phyloP scores from a whole-genome alignment of 2,888 invertebrate species.

The Oligia latruncula region DNA sequence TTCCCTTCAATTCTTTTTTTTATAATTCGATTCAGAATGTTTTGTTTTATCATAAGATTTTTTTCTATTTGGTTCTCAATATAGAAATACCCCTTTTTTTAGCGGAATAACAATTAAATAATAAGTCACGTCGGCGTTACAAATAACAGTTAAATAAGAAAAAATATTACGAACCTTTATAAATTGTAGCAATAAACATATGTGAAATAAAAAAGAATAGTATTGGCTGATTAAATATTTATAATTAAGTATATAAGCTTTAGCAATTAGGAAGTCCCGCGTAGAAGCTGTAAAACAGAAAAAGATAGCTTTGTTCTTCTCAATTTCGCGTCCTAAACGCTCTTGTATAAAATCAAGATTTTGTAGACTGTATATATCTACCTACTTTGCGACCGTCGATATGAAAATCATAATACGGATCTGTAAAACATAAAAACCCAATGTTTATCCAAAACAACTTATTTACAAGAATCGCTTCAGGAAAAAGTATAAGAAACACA shows the following conservation, averaged over 20 bases:
- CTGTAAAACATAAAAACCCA: constrained; percentile 20
- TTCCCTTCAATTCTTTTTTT: too few relatives aligned
- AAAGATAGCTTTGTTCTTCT: not conserved
- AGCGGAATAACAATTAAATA: too few relatives aligned
- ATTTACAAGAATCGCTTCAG: constrained; percentile 45
- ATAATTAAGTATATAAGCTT: not conserved
- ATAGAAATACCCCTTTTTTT: too few relatives aligned
- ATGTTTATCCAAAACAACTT: not conserved
- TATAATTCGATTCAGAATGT: too few relatives aligned
- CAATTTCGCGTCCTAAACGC: not conserved
- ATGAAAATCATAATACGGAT: not conserved
- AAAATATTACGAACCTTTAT: too few relatives aligned
- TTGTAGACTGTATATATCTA: not conserved
- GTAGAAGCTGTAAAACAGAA: not conserved
- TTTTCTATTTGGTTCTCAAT: too few relatives aligned
- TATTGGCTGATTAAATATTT: not conserved
- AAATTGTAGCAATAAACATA: too few relatives aligned
- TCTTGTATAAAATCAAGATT: not conserved
- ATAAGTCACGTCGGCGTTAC: too few relatives aligned
- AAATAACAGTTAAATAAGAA: too few relatives aligned
- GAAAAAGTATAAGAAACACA: constrained; percentile 30
- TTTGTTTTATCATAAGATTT: too few relatives aligned
- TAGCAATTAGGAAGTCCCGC: not conserved
- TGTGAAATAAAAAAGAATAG: too few relatives aligned
- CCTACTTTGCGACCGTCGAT: not conserved